These are phyloP conservation scores for Acrossocheilus fasciatus DNA, from an alignment of 2,797 vertebrate genomes.

Conservation along the genomic window DNA sequence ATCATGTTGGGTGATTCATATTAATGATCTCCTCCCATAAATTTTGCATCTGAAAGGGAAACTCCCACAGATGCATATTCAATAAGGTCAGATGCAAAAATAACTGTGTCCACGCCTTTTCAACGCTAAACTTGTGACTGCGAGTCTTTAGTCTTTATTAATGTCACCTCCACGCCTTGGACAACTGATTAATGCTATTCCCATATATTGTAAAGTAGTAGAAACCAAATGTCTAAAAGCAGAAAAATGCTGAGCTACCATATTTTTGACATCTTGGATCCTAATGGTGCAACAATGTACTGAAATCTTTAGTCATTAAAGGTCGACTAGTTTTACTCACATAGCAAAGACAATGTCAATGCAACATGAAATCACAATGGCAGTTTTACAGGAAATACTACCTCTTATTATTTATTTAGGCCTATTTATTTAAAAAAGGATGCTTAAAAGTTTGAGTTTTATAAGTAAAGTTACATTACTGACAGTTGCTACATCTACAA, in stretches of 20 bases:
- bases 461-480: not conserved
- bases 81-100: too few species aligned
- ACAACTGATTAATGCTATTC: not conserved
- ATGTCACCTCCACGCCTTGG: not conserved
- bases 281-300: not conserved
- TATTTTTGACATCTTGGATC: not conserved
- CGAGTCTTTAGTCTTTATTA: not conserved
- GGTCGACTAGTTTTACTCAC: not conserved
- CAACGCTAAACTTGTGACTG: too few species aligned
- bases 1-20: too few species aligned
- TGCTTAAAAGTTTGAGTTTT: not conserved
- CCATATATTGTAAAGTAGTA: not conserved
- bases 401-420: not conserved
- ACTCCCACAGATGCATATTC: too few species aligned
- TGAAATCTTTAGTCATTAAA: not conserved
- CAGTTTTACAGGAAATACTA: not conserved
- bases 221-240: not conserved
- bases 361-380: not conserved
- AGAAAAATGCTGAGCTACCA: not conserved
- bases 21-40: too few species aligned
- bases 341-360: not conserved
- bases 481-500: not conserved
- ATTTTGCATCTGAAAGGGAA: too few species aligned
- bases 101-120: too few species aligned
- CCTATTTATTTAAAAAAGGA: too few species aligned